Base-by-base conservation (phyloP, 2,797 vertebrate genomes). In the Crossoptilon crossoptilon region DNA sequence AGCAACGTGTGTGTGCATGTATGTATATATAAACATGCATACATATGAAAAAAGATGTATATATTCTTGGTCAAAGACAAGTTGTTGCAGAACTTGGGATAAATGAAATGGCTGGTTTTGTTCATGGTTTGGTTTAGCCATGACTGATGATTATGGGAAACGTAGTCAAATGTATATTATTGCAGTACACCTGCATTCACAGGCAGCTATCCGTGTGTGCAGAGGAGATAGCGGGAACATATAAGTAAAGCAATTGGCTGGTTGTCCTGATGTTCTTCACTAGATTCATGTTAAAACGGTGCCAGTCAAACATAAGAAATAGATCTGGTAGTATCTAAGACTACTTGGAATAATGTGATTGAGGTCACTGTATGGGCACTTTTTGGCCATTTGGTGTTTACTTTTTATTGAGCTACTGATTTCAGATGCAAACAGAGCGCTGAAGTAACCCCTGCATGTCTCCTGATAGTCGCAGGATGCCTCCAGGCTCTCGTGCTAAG, bases 131-230 rank as follows among this genome's bases (percentile, higher is more conserved):
- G 44, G 37, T 94, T 71, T 95, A 91, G 41, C 70, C 43, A 24
- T 66, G 84, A 66, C 68, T 79, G 26, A 53, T 0, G 53, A 33
- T 83, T 78, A 60, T 84, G 91, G 74, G n/a, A 88, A 84, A 84
- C 74, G 78, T 87, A 94, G 80, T 94, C 93, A 81, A 91, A 70
- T 86, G 85, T 96, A 6, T 96, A 6, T 92, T 86, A 37, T 22
- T 92, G 87, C 89, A 87, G 63, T 75, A 85, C 88, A 63, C 94
- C 93, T 93, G 89, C 87, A 53, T 22, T 9, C 35, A 22, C 6
- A 87, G 87, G 84, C 93, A 84, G 58, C n/a, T 37, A 53, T 87
- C 87, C 91, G 81, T 92, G 43, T 41, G 76, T 89, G 67, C 23
- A 74, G 59, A 93, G 70, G 91, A 91, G 88, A 81, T 91, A 94